Conservation (phyloP, 1,140 invertebrate genomes). For the Aphaenogaster ashmeadi region DNA sequence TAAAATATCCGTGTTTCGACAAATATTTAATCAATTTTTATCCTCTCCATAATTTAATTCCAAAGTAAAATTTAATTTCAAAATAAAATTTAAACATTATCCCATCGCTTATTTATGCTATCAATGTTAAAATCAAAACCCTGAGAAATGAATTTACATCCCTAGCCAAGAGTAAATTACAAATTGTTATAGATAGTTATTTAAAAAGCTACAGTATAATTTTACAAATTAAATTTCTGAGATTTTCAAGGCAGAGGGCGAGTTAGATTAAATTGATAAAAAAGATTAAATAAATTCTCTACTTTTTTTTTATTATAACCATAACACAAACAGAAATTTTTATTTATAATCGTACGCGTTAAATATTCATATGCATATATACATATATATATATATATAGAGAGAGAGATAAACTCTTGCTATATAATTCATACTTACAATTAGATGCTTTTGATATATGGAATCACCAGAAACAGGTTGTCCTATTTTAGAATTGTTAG, state of each 20-base stretch:
- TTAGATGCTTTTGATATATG: no score
- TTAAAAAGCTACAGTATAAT: slow-evolving; percentile 14
- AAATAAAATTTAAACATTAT: neutral
- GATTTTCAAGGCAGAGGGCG: neutral
- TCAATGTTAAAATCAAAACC: neutral
- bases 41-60: slow-evolving; percentile 17
- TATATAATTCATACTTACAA: no score
- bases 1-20: neutral
- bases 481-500: no score
- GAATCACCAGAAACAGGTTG: no score
- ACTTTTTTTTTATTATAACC: neutral
- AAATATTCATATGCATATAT: neutral
- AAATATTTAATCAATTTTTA: slow-evolving; percentile 50
- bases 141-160: neutral
- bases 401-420: no score
- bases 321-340: neutral
- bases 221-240: neutral
- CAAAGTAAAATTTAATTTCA: no score
- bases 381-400: no score
- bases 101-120: neutral
- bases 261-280: neutral
- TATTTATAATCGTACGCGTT: slow-evolving; percentile 24
- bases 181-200: slow-evolving; percentile 23
- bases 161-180: neutral
- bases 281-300: neutral